Evolutionary conservation across 1,140 invertebrate species (phyloP).

Genomic region (Conus betulinus): DNA sequence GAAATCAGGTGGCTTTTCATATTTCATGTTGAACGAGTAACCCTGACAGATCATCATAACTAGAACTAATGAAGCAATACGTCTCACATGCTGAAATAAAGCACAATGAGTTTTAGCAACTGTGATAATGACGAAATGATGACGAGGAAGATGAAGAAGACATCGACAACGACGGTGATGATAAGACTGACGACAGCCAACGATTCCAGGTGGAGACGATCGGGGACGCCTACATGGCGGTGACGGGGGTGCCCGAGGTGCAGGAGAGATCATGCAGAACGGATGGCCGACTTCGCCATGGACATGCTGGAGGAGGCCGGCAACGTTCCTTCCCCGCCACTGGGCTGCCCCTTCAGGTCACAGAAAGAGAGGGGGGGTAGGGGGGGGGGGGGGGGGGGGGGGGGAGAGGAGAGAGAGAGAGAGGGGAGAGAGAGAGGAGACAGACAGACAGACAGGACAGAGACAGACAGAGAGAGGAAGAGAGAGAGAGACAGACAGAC

Average conservation of each 20-base stretch:
- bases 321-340: slow-evolving; percentile 45
- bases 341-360: slow-evolving; percentile 41
- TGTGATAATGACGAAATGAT: slow-evolving; percentile 7
- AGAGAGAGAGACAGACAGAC: not conserved
- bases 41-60: not conserved
- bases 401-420: not conserved
- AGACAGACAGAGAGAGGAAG: not conserved
- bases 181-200: not conserved
- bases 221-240: slow-evolving; percentile 35
- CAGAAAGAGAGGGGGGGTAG: not conserved
- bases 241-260: slow-evolving; percentile 76
- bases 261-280: slow-evolving; percentile 45
- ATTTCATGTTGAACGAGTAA: not conserved
- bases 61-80: no score
- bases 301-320: slow-evolving; percentile 44
- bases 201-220: slow-evolving; percentile 24
- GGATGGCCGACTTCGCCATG: slow-evolving; percentile 52
- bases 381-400: not conserved
- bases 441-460: not conserved
- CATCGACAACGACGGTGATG: not conserved
- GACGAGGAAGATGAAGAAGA: not conserved
- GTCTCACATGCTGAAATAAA: no score
- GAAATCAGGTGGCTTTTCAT: not conserved
- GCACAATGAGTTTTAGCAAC: no score
- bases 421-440: not conserved